phyloP scores from a whole-genome alignment of 2,113 vertebrate species.

The Polypterus senegalus region DNA sequence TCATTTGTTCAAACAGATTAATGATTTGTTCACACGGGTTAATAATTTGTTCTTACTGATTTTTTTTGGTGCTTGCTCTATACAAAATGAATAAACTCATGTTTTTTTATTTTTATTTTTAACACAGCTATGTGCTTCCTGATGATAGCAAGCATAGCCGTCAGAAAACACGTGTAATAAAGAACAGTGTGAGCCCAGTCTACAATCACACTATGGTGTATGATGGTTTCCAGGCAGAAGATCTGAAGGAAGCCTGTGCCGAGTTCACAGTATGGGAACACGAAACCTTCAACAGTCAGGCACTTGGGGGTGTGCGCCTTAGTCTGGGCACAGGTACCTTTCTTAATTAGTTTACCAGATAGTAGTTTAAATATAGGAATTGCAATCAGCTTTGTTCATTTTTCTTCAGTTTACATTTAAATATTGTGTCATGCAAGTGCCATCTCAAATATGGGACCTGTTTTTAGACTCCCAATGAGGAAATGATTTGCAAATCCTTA shows the following conservation, averaged over 20 bases:
- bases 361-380: no score
- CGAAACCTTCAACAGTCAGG: constrained; percentile 51
- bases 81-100: not conserved
- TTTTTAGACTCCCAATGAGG: no score
- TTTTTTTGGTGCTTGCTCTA: not conserved
- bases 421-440: no score
- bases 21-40: no score
- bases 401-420: no score
- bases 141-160: constrained; percentile 73
- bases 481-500: no score
- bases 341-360: no score
- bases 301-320: constrained; percentile 73
- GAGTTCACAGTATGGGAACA: constrained; percentile 86
- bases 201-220: constrained; percentile 99
- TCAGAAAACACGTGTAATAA: constrained; percentile 74
- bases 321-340: constrained; percentile 73
- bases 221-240: constrained; percentile 72
- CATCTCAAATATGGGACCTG: no score
- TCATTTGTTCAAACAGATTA: no score
- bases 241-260: constrained; percentile 76
- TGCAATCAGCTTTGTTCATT: no score
- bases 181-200: constrained; percentile 61
- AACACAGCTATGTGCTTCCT: constrained; percentile 72
- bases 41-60: no score
- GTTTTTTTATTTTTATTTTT: not conserved